These are phyloP conservation scores for Scaptomyza tumidula DNA, from an alignment of 2,888 invertebrate species.

Conservation along the genomic window DNA sequence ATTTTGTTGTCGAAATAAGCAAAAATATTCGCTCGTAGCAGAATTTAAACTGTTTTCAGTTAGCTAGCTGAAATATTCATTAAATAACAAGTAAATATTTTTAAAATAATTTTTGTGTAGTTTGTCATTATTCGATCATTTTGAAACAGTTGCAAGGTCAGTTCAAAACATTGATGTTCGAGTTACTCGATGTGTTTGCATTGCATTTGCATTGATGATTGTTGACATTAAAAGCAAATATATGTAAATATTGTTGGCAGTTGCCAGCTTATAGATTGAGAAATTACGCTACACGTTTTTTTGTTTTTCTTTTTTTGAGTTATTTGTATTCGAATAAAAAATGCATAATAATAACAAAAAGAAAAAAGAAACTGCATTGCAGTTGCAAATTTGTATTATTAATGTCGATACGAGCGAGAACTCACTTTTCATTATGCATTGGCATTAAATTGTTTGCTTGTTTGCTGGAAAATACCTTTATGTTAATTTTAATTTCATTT, in stretches of 20 bases:
- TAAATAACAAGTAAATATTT: constrained; percentile 12
- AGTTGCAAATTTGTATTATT: constrained; percentile 61
- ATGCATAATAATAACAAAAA: constrained; percentile 22
- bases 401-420: constrained; percentile 43
- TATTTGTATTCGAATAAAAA: constrained; percentile 28
- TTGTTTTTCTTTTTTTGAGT: not conserved
- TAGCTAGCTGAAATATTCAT: constrained; percentile 28
- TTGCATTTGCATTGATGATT: constrained; percentile 76
- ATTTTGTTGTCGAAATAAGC: constrained; percentile 54
- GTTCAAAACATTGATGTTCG: constrained; percentile 39
- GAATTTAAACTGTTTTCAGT: constrained; percentile 28
- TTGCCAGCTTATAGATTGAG: constrained; percentile 46
- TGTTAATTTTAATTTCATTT: constrained; percentile 76
- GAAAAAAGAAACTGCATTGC: constrained; percentile 40
- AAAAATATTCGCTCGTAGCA: constrained; percentile 41
- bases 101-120: not conserved
- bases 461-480: constrained; percentile 68
- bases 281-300: not conserved
- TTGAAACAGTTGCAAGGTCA: constrained; percentile 14
- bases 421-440: constrained; percentile 57
- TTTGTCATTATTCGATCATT: not conserved
- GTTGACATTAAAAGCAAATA: constrained; percentile 74
- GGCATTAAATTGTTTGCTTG: constrained; percentile 55
- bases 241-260: constrained; percentile 43
- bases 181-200: constrained; percentile 52